These are phyloP conservation scores for Drosophila merina DNA, from an alignment of 2,888 invertebrate species.

Conservation along the genomic window DNA sequence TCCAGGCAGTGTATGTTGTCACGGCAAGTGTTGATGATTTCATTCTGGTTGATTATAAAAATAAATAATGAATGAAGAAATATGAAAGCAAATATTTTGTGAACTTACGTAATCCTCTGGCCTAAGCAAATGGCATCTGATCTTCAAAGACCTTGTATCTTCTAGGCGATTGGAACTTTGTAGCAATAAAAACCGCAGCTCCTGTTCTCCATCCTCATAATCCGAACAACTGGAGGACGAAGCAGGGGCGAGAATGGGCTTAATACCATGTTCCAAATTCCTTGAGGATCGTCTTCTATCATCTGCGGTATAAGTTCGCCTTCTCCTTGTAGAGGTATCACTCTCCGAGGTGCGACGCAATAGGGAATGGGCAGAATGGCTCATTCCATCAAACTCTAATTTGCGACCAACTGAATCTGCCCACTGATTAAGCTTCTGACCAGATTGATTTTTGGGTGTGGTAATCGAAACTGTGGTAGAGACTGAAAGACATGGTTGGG, in stretches of 20 bases:
- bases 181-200: constrained; percentile 82
- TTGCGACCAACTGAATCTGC: constrained; percentile 79
- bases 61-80: neutral
- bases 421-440: constrained; percentile 32
- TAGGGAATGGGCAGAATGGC: constrained; percentile 82
- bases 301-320: constrained; percentile 78
- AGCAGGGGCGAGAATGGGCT: constrained; percentile 79
- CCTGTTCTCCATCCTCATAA: constrained; percentile 82
- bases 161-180: constrained; percentile 83
- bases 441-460: constrained; percentile 75
- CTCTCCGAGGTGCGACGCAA: constrained; percentile 83
- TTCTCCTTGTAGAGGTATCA: constrained; percentile 82
- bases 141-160: constrained; percentile 83
- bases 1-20: constrained; percentile 93
- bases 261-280: constrained; percentile 83
- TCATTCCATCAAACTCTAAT: constrained; percentile 82
- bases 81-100: neutral
- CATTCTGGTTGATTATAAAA: constrained; percentile 86
- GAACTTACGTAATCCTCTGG: constrained; percentile 84
- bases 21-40: constrained; percentile 92
- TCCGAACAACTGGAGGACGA: constrained; percentile 83
- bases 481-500: constrained; percentile 66
- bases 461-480: constrained; percentile 82
- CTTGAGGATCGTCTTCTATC: constrained; percentile 83
- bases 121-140: constrained; percentile 83